Conservation (phyloP, 2,888 invertebrate genomes). For the Monopis laevigella region DNA sequence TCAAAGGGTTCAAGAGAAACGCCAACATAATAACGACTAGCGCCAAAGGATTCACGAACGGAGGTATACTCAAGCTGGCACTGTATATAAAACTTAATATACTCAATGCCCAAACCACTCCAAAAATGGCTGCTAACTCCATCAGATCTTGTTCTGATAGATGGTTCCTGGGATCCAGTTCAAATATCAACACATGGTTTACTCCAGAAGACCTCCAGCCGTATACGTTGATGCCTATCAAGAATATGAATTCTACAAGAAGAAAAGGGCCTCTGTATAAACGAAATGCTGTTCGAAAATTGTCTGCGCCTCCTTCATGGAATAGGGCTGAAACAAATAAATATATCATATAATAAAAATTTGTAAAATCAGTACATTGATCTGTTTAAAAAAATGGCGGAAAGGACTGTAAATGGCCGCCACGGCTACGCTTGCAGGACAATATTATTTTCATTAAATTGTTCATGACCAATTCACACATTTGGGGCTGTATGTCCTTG, state of each 20-base stretch:
- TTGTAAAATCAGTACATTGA: neutral
- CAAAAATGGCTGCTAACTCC: constrained; percentile 92
- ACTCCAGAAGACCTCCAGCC: constrained; percentile 98
- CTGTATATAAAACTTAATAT: constrained; percentile 84
- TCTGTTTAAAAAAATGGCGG: neutral
- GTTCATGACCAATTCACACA: too few relatives aligned
- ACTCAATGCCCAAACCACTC: constrained; percentile 94
- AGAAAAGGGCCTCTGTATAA: constrained; percentile 95
- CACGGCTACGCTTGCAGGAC: neutral
- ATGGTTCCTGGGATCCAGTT: constrained; percentile 95
- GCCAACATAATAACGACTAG: constrained; percentile 81
- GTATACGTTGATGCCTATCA: constrained; percentile 96
- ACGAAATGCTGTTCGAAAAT: constrained; percentile 87
- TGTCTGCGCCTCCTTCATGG: constrained; percentile 74
- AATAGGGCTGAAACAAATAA: constrained; percentile 73
- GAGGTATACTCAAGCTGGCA: constrained; percentile 86
- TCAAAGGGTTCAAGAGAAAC: constrained; percentile 92
- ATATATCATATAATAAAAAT: neutral
- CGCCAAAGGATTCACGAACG: constrained; percentile 90
- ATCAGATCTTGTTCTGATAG: constrained; percentile 93
- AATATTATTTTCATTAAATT: too few relatives aligned
- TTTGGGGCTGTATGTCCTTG: too few relatives aligned
- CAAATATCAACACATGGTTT: constrained; percentile 97
- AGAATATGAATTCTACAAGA: constrained; percentile 90
- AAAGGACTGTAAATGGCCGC: too few relatives aligned